Conservation (phyloP, 2,113 vertebrate species). For the Labeo rohita region DNA sequence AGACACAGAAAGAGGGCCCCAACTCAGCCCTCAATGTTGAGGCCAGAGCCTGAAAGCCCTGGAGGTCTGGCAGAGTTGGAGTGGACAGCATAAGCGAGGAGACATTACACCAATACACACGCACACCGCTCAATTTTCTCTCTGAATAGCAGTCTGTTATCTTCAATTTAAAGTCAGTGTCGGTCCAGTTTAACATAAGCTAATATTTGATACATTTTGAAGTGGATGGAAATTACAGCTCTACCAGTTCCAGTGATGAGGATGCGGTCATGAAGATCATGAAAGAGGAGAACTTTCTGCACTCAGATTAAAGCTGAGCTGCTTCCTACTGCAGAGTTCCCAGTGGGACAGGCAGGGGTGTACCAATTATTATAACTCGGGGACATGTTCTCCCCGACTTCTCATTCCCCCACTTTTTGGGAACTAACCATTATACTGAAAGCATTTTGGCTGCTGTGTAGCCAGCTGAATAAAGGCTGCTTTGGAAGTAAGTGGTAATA, state of each 20-base stretch:
- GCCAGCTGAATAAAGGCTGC: not conserved
- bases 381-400: not conserved
- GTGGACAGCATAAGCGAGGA: not conserved
- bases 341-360: not conserved
- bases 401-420: not conserved
- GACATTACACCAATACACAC: slow-evolving; percentile 4
- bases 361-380: not conserved
- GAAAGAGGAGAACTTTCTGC: slow-evolving; percentile 15
- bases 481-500: not conserved
- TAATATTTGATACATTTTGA: slow-evolving; percentile 20
- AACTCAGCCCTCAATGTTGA: slow-evolving; percentile 22
- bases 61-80: slow-evolving; percentile 5
- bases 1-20: slow-evolving; percentile 35
- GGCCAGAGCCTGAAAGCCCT: not conserved
- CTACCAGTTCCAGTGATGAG: slow-evolving; percentile 1
- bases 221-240: slow-evolving; percentile 31
- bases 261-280: slow-evolving; percentile 28
- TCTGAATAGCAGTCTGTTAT: slow-evolving; percentile 6
- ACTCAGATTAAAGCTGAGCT: slow-evolving; percentile 24
- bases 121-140: not conserved
- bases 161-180: not conserved
- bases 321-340: not conserved
- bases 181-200: slow-evolving; percentile 13
- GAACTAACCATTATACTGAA: not conserved
- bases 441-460: not conserved